Evolutionary conservation across 1,140 invertebrate genomes (phyloP), one percentile per base, ranked within the genome.

Genomic region (Nylanderia fulva): DNA sequence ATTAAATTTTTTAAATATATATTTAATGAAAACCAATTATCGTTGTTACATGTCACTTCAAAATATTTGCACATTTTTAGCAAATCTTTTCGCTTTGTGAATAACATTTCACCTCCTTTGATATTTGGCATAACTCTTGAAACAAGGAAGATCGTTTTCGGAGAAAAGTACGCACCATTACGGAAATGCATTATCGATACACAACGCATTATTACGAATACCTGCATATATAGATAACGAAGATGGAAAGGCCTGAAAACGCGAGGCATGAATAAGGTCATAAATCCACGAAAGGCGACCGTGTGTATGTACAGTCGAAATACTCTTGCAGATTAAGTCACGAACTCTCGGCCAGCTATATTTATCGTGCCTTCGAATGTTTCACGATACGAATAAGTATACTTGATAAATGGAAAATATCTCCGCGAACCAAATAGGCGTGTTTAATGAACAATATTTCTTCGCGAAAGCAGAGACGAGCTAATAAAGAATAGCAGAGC

Each of bases 261-360:
- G 74, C 56, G 61, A 86, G 54, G 69, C 61, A 39, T 36, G 68
- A 87, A 86, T 80, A 75, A 72, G n/a, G 48, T 63, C 80, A 76
- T 90, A 90, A 90, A 91, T 91, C 36, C 61, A 88, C 33, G 58
- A 89, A 83, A 87, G 72, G 63, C 63, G 68, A 84, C 15, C 63
- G 45, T 15, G 68, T 71, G 87, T 71, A 77, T 71, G 87, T 71
- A 77, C 61, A 77, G 83, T 77, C 69, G 84, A 88, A 85, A 87
- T 90, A 87, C 77, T 79, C 80, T 88, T 72, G 80, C 75, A 90
- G 90, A 92, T 92, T 92, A 90, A 91, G 90, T 91, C 90, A 90
- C 91, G 88, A 91, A 90, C 83, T 85, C 61, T 54, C 24, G 15
- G 4, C 24, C 36, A 45, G 66, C 64, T 85, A 82, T 91, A 91